Percentiles rank a stretch among this genome's conserved stretches.
Evolutionary conservation across 2,797 vertebrate genomes (phyloP).

Genomic region (Galagoides demidoff): DNA sequence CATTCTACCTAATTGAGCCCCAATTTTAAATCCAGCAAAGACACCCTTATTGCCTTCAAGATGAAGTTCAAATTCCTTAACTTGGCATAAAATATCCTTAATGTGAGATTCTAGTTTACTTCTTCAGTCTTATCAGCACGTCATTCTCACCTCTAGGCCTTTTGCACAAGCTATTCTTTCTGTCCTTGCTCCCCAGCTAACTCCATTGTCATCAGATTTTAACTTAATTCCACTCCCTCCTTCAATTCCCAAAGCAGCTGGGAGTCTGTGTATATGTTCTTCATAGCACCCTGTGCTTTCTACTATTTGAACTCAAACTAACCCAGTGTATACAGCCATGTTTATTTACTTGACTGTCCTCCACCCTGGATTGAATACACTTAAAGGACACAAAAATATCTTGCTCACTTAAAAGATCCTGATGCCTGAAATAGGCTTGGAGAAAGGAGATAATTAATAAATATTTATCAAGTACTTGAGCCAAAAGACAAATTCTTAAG

Average conservation of each 20-base stretch:
- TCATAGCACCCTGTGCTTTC: background rate
- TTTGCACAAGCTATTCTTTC: background rate
- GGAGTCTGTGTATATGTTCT: background rate
- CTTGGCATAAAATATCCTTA: background rate
- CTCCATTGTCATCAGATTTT: background rate
- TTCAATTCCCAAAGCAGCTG: background rate
- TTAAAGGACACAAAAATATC: background rate
- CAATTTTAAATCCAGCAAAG: constrained; percentile 34
- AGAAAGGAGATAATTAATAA: background rate
- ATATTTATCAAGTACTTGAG: background rate
- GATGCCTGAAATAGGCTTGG: background rate
- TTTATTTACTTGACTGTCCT: background rate
- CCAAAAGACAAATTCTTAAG: constrained; percentile 7
- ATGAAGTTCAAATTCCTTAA: constrained; percentile 34
- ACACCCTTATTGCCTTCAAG: background rate
- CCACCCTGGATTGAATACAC: background rate
- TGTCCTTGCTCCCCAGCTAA: background rate
- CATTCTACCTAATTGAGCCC: background rate
- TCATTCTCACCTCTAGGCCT: background rate
- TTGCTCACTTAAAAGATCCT: background rate
- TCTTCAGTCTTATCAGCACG: background rate
- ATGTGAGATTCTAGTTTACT: background rate
- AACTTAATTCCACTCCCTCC: background rate
- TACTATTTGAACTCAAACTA: background rate
- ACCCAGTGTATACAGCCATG: background rate